Conservation (phyloP, 2,888 invertebrate species). For the Trichopoda pennipes region DNA sequence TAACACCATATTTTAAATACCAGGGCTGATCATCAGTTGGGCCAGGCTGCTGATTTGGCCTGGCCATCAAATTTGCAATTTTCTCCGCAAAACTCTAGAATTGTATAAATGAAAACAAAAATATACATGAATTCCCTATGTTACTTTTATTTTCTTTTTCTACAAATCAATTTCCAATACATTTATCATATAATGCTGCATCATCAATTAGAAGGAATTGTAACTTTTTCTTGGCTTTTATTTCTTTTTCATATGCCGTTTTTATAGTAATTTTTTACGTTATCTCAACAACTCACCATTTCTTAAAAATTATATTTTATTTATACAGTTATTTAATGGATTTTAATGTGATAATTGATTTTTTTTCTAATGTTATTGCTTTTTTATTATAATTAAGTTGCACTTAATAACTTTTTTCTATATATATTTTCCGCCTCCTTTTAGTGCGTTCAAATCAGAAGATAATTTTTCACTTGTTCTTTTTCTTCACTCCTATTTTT, state of each 20-base stretch:
- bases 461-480: slow-evolving; percentile 59
- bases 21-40: slow-evolving; percentile 90
- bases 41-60: slow-evolving; percentile 84
- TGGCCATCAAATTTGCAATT: slow-evolving; percentile 89
- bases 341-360: slow-evolving; percentile 18
- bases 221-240: slow-evolving; percentile 8
- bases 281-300: slow-evolving; percentile 60
- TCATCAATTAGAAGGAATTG: slow-evolving; percentile 52
- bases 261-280: slow-evolving; percentile 27
- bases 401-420: slow-evolving; percentile 51
- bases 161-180: slow-evolving; percentile 37
- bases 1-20: slow-evolving; percentile 94
- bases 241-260: background rate
- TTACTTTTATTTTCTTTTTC: background rate
- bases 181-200: slow-evolving; percentile 78
- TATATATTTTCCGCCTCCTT: slow-evolving; percentile 59
- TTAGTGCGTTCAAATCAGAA: slow-evolving; percentile 41
- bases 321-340: background rate
- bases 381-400: slow-evolving; percentile 34
- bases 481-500: slow-evolving; percentile 34
- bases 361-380: slow-evolving; percentile 19
- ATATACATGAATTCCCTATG: background rate
- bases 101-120: slow-evolving; percentile 8
- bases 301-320: slow-evolving; percentile 6
- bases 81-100: slow-evolving; percentile 85